Conservation (phyloP, 2,888 invertebrate species). For the Xanthostigma xanthostigma region DNA sequence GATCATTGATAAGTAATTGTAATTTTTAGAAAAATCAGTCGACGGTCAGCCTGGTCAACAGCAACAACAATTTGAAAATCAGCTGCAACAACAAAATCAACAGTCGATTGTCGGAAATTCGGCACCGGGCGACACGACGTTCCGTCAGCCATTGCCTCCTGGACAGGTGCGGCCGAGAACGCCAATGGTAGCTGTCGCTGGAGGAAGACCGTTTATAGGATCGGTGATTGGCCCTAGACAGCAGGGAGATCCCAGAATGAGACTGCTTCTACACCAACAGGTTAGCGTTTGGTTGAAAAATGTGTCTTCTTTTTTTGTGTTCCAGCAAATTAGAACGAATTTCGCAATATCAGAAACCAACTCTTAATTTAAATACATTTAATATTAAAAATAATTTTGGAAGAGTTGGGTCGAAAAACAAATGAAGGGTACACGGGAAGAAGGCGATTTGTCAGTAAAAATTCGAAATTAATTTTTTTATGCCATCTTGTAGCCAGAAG, state of each 20-base stretch:
- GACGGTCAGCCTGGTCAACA: constrained; percentile 19
- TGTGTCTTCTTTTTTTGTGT: neutral
- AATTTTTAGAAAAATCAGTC: constrained; percentile 9
- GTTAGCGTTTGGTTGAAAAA: constrained; percentile 11
- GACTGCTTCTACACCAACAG: constrained; percentile 35
- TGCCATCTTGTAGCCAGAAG: too few species aligned
- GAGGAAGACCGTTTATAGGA: constrained; percentile 16
- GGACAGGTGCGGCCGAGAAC: constrained; percentile 35
- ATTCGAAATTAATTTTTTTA: too few species aligned
- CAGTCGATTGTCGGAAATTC: constrained; percentile 9
- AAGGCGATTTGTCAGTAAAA: too few species aligned
- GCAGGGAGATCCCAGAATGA: constrained; percentile 36
- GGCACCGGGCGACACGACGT: constrained; percentile 39
- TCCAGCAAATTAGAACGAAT: too few species aligned
- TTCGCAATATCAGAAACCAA: too few species aligned
- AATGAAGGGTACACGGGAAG: too few species aligned
- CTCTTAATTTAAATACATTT: too few species aligned
- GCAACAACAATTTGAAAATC: constrained; percentile 16
- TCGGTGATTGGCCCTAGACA: constrained; percentile 29
- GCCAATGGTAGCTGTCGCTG: constrained; percentile 21
- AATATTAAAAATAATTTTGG: too few species aligned
- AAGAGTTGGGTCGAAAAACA: too few species aligned
- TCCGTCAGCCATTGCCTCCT: constrained; percentile 54
- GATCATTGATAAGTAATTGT: neutral
- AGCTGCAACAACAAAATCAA: constrained; percentile 10